A percentile compares a stretch with the other conserved stretches of the same genome.
These are phyloP conservation scores for Xylota sylvarum DNA, from an alignment of 2,888 invertebrate species.

Conservation along the genomic window DNA sequence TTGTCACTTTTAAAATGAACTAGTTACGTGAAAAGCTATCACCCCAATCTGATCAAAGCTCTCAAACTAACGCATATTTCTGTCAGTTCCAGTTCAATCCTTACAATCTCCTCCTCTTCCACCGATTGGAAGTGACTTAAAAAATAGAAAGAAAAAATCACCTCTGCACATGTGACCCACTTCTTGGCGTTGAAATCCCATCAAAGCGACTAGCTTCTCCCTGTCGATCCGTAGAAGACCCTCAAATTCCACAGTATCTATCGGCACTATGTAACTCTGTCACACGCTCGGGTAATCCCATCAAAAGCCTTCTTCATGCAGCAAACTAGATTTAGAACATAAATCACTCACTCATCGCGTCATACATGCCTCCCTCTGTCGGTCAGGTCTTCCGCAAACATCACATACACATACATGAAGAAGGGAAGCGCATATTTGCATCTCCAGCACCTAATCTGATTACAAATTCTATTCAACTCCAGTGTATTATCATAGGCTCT, in stretches of 20 bases:
- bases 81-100: background rate
- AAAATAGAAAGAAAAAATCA: background rate
- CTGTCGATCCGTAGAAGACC: background rate
- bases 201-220: background rate
- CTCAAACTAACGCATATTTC: too few relatives aligned
- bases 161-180: slow-evolving; percentile 1
- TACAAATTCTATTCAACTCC: slow-evolving; percentile 70
- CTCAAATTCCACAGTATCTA: background rate
- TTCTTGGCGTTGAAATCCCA: slow-evolving; percentile 7
- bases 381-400: slow-evolving; percentile 59
- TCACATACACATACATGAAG: slow-evolving; percentile 29
- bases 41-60: too few relatives aligned
- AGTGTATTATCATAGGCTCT: slow-evolving; percentile 64
- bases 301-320: slow-evolving; percentile 39
- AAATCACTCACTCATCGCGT: slow-evolving; percentile 74
- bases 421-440: slow-evolving; percentile 74
- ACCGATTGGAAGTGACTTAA: background rate
- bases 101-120: background rate
- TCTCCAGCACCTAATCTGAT: slow-evolving; percentile 75
- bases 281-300: background rate
- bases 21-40: too few relatives aligned
- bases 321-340: slow-evolving; percentile 71
- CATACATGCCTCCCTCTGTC: slow-evolving; percentile 37
- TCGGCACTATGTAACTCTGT: slow-evolving; percentile 3
- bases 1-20: too few relatives aligned